Conservation (phyloP, 2,797 vertebrate genomes). For the Microctenopoma lineatum region DNA sequence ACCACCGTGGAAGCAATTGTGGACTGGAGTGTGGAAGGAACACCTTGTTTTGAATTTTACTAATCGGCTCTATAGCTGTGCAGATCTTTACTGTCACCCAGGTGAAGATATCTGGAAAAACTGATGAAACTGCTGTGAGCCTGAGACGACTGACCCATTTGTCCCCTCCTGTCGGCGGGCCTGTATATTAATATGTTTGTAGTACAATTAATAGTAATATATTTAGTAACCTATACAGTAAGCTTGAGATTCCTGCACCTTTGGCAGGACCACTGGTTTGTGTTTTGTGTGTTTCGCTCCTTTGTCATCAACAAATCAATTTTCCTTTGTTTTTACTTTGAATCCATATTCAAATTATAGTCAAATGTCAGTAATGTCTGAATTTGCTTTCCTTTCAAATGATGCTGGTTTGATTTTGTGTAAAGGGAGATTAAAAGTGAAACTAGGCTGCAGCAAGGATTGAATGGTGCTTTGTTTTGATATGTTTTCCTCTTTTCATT, state of each 20-base stretch:
- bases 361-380: conserved; percentile 14
- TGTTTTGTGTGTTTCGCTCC: conserved; percentile 9
- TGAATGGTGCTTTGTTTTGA: conserved; percentile 45
- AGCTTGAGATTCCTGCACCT: not conserved
- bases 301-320: conserved; percentile 18
- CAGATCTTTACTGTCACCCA: too few relatives aligned
- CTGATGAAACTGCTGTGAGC: too few relatives aligned
- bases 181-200: too few relatives aligned
- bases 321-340: not conserved
- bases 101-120: too few relatives aligned
- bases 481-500: conserved; percentile 44
- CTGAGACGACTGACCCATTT: too few relatives aligned
- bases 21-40: conserved; percentile 2
- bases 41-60: too few relatives aligned
- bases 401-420: conserved; percentile 11
- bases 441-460: conserved; percentile 25
- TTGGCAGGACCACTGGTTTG: conserved; percentile 3
- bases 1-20: conserved; percentile 2
- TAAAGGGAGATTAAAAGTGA: conserved; percentile 38
- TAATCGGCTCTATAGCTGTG: too few relatives aligned
- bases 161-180: too few relatives aligned
- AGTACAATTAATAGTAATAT: too few relatives aligned
- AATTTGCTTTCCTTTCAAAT: conserved; percentile 4
- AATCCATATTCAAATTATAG: conserved; percentile 26
- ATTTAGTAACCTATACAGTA: too few relatives aligned